Evolutionary conservation across 2,888 invertebrate species (phyloP), one percentile per base, ranked within the genome.

Genomic region (Schizaphis graminum): DNA sequence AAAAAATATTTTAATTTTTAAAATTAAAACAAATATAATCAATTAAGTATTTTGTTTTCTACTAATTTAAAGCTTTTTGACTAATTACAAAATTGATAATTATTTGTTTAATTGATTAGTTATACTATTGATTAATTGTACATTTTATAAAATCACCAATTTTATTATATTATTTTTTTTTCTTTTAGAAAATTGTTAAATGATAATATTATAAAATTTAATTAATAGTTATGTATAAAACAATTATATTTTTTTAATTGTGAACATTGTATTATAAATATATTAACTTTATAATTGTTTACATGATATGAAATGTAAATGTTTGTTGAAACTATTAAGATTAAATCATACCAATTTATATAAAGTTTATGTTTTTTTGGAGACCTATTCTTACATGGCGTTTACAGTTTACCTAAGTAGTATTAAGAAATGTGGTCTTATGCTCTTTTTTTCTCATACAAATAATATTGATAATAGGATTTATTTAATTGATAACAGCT

Each of bases 171-270:
- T 57, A 41, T 77, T 57, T 61, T 44, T 93, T 86, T 94, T 53
- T 61, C 49, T 90, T 94, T 49, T 61, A 61, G 49, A 94, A 86
- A 86, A 91, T 90, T 93, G 90, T 90, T 94, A 86, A 56, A 77
- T 44, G 24, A 53, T 44, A 44, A 90, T 53, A 41, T 53, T 67
- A 49, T 67, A 86, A 85, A 94, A 91, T 94, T 49, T 91, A 91
- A 91, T 49, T 91, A 56, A 67, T 91, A 90, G 94, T 94, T 94
- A 91, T 91, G n/a, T 94, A 57, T 90, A 49, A 93, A 93, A 49
- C 85, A 94, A 91, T 91, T 94, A 91, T 91, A 91, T 94, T 94
- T 94, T 94, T 94, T 94, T 94, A 86, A 91, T 86, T 91, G 85
- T 94, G 24, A 85, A 44, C 57, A 49, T 91, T 90, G 35, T 44